These are phyloP conservation scores for Grallaria varia DNA, from an alignment of 2,113 vertebrate species.

Conservation along the genomic window DNA sequence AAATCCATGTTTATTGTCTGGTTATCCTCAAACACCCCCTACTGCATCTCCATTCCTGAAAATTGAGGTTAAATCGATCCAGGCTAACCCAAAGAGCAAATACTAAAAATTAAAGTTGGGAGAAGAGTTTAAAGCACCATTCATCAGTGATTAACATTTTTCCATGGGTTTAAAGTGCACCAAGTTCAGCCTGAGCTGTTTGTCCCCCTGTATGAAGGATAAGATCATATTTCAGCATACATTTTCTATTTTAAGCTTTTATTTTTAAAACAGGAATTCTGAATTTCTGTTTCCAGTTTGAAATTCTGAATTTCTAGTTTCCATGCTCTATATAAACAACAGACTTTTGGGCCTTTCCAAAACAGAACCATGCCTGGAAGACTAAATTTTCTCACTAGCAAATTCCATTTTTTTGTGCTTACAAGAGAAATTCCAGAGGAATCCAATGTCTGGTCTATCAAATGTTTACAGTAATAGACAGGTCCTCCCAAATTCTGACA, in stretches of 20 bases:
- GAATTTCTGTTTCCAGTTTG: background rate
- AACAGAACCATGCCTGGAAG: background rate
- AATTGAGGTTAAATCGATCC: background rate
- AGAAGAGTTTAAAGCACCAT: background rate
- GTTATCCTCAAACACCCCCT: background rate
- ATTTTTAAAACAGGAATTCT: background rate
- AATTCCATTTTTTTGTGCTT: background rate
- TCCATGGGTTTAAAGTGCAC: background rate
- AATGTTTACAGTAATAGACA: background rate
- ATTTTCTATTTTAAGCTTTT: background rate
- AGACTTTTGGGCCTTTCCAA: background rate
- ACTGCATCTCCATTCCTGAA: background rate
- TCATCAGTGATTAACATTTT: background rate
- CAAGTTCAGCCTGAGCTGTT: background rate
- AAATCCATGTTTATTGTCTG: rapidly evolving
- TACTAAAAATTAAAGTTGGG: background rate
- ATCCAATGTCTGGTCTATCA: background rate
- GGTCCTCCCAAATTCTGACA: background rate
- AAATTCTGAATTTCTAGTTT: background rate
- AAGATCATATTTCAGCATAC: background rate
- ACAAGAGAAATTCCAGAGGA: background rate
- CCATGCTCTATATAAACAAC: background rate
- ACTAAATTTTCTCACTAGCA: background rate
- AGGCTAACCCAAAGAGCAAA: background rate
- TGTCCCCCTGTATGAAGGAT: background rate